Conservation (phyloP, 2,888 invertebrate species). For the Altica lythri region DNA sequence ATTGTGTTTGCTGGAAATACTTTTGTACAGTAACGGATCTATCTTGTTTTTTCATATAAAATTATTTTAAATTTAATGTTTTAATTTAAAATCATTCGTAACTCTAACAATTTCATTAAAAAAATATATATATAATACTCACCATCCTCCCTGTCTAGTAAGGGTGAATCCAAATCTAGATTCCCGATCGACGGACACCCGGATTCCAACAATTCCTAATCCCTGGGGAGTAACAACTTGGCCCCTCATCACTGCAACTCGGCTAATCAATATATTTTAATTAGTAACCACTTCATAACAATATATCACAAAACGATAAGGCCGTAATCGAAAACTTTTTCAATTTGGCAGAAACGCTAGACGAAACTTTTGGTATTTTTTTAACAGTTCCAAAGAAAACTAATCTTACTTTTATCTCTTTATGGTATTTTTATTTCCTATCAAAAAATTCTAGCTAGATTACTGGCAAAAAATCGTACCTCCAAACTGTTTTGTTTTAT, state of each 20-base stretch:
- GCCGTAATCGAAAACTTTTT: slow-evolving; percentile 6
- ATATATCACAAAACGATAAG: slow-evolving; percentile 22
- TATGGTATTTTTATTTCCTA: too few relatives aligned
- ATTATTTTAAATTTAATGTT: too few relatives aligned
- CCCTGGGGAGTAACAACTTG: slow-evolving; percentile 94
- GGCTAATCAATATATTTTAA: slow-evolving; percentile 65
- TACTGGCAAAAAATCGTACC: too few relatives aligned
- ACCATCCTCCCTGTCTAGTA: slow-evolving; percentile 93
- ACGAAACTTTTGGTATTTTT: slow-evolving; percentile 21
- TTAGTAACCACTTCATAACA: slow-evolving; percentile 25
- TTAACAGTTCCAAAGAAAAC: too few relatives aligned
- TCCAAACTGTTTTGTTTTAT: too few relatives aligned
- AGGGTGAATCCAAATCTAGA: slow-evolving; percentile 95
- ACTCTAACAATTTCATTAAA: slow-evolving; percentile 1
- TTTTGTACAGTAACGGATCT: too few relatives aligned
- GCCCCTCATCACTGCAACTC: slow-evolving; percentile 98
- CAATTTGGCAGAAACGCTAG: slow-evolving; percentile 7
- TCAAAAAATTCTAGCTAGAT: too few relatives aligned
- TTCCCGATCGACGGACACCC: slow-evolving; percentile 93
- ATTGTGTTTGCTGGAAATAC: too few relatives aligned
- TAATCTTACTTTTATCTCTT: too few relatives aligned
- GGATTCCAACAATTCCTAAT: slow-evolving; percentile 94
- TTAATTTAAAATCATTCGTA: too few relatives aligned
- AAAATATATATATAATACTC: slow-evolving; percentile 60
- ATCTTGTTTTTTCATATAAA: too few relatives aligned